Evolutionary conservation across 2,113 vertebrate genomes (phyloP), one percentile per base, ranked within the genome.

Genomic region (Sminthopsis crassicaudata): DNA sequence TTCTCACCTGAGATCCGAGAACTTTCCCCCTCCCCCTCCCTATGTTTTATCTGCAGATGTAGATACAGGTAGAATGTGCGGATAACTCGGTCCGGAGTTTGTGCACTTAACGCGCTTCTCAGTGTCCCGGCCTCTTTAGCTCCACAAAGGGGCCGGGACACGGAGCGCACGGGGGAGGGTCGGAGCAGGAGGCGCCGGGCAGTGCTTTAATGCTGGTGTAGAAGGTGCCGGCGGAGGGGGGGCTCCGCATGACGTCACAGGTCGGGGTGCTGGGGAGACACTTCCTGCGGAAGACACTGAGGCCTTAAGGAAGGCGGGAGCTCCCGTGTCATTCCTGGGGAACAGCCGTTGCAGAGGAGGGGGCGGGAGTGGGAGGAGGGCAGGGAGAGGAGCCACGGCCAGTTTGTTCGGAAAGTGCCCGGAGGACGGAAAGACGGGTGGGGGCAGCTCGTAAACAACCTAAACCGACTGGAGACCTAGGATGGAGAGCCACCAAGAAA

Each of bases 11-110:
- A 0, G 60, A n/a, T 76, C 36, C 36, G 22, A 19, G 60, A 19
- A 76, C 4, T n/a, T n/a, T 19, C 3, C 11, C 11, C 57, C 30
- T 36, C 60, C 67, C 42, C n/a, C 1, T 8, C 23, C 67, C 19
- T 22, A 36, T n/a, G 2, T 6, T 4, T 36, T 5, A 7, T n/a
- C 16, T 23, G 7, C 23, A 7, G 0, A 1, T 23, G n/a, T 42
- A 2, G 67, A 23, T 22, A 23, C 6, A 76, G 36, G 14, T n/a
- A 4, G 2, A 67, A 19, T 3, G 50, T 19, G 14, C 0, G 16
- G 4, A 3, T 60, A 36, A 36, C 57, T 67, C 1, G 36, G 36
- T 67, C 57, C 8, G n/a, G 3, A 0, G 42, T 84, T 42, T 5
- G n/a, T 19, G 67, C 67, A 42, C 22, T 84, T 84, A 42, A 84